phyloP scores from a whole-genome alignment of 2,888 invertebrate species.

The Euspilapteryx auroguttella region DNA sequence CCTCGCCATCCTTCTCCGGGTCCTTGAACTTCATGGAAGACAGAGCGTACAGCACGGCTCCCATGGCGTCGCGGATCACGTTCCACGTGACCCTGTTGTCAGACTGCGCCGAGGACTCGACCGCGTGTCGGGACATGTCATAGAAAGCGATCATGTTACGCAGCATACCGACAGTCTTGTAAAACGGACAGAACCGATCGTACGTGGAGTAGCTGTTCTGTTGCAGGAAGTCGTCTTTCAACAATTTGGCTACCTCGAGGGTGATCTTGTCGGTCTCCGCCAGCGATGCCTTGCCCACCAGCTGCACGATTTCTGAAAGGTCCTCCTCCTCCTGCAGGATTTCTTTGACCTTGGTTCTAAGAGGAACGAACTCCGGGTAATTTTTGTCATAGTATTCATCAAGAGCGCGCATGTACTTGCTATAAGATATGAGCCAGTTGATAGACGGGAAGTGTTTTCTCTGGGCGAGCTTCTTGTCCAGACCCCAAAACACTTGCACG shows the following conservation, averaged over 20 bases:
- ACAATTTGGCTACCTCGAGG: constrained; percentile 94
- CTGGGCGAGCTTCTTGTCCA: constrained; percentile 98
- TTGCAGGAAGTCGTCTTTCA: constrained; percentile 99
- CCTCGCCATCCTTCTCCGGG: constrained; percentile 97
- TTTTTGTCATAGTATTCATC: constrained; percentile 99
- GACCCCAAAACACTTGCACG: constrained; percentile 99
- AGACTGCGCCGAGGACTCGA: constrained; percentile 96
- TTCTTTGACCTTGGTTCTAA: constrained; percentile 94
- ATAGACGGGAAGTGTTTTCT: constrained; percentile 99
- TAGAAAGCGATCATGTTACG: constrained; percentile 98
- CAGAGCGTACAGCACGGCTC: constrained; percentile 92
- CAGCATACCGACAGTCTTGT: constrained; percentile 99
- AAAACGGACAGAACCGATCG: constrained; percentile 99
- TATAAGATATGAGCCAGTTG: constrained; percentile 99
- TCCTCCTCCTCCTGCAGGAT: constrained; percentile 99
- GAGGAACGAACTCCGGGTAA: constrained; percentile 94
- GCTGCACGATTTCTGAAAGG: constrained; percentile 98
- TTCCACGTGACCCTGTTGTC: constrained; percentile 98
- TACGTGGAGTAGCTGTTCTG: constrained; percentile 96
- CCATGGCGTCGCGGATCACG: constrained; percentile 96
- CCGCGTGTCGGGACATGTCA: constrained; percentile 96
- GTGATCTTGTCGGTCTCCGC: constrained; percentile 99
- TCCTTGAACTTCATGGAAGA: constrained; percentile 99
- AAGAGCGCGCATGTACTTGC: constrained; percentile 97
- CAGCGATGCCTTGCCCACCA: constrained; percentile 98